phyloP scores from a whole-genome alignment of 2,113 vertebrate species.

The Sisor rabdophorus region DNA sequence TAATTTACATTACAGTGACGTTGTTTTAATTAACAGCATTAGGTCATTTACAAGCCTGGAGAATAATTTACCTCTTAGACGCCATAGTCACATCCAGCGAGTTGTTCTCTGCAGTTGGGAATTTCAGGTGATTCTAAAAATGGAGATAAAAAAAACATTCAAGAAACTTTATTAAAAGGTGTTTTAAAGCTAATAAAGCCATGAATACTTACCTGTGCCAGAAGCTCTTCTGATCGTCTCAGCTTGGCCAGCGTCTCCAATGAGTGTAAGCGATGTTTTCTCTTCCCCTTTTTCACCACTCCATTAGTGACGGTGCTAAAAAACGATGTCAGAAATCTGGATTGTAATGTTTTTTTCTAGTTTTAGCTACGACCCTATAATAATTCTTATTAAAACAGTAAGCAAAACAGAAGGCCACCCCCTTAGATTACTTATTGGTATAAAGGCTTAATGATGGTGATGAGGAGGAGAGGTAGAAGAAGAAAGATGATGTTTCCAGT shows the following conservation, averaged over 20 bases:
- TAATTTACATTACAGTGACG: constrained; percentile 18
- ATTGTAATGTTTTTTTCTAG: no score
- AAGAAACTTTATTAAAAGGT: background rate
- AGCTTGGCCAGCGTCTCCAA: constrained; percentile 76
- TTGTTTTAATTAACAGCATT: background rate
- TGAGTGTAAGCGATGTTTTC: constrained; percentile 80
- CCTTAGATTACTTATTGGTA: background rate
- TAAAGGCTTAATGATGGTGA: background rate
- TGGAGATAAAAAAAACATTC: constrained; percentile 10
- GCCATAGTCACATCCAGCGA: constrained; percentile 76
- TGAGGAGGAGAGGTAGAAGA: no score
- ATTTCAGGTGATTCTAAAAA: constrained; percentile 59
- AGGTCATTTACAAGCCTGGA: background rate
- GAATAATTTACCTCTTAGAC: constrained; percentile 75
- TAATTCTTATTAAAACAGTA: background rate
- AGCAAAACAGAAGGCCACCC: background rate
- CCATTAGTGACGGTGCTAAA: constrained; percentile 74
- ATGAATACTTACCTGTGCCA: constrained; percentile 61
- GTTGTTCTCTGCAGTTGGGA: constrained; percentile 69
- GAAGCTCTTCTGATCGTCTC: constrained; percentile 60
- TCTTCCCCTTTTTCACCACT: constrained; percentile 84
- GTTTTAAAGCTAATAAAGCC: background rate
- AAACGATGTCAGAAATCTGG: background rate
- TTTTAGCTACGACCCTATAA: no score
- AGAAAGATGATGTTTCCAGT: background rate